Base-by-base conservation (phyloP, 1,140 invertebrate genomes). In the Drosophila funebris region DNA sequence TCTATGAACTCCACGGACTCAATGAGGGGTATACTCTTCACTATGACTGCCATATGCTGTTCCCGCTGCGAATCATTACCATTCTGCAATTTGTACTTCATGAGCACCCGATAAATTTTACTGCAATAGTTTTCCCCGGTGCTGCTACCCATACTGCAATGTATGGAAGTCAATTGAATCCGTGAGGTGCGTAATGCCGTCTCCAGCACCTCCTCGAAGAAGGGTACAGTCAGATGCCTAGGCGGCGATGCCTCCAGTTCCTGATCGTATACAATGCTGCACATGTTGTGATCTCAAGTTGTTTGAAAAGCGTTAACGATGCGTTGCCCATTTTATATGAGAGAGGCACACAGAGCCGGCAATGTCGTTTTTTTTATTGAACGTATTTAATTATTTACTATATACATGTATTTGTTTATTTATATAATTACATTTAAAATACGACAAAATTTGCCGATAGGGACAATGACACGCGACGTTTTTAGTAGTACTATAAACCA, bases 121-220 rank as follows among this genome's bases (percentile, higher is more conserved):
- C 90, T 91, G 44, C 85, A 91, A 46, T 89, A 91, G 48, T 91
- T 91, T 22, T 91, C 90, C 1, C 90, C 90, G 4, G 66, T 64
- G 60, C 71, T 77, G 70, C 90, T 91, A 48, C 90, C 90, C 73
- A 89, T 54, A 13, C 33, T 53, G 2, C 78, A 73, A 20, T 78
- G 46, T 9, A 90, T 69, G 13, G 48, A 31, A 4, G 61, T 1
- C 0, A 90, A 8, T 22, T 71, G 7, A 0, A 75, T 46, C 9
- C 61, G 54, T 0, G 75, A 46, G 0, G 88, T 76, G 3, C 78
- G 71, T 14, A 91, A 7, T 3, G 79, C 78, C 4, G 82, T 85
- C 50, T 91, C 90, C n/a, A 90, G 48, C 2, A 85, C 76, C 41
- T 91, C 87, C 43, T 76, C 67, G 44, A 91, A 90, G 33, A 91